These are phyloP conservation scores for Pangasius larnaudii DNA, from an alignment of 2,797 vertebrate genomes.

Conservation along the genomic window DNA sequence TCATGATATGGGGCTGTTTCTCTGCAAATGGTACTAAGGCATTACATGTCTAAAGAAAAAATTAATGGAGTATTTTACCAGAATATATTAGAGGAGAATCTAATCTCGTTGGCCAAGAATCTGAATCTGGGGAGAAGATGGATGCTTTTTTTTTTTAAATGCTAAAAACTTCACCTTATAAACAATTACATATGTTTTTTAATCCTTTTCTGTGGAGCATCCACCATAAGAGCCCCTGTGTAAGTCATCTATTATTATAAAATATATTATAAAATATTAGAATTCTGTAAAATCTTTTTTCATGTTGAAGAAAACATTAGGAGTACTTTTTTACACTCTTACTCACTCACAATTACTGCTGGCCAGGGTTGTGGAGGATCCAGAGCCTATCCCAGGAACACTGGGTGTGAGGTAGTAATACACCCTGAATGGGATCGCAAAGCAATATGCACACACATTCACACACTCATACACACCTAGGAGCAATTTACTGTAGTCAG, in stretches of 20 bases:
- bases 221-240: too few species aligned
- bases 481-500: not conserved
- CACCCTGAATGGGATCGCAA: not conserved
- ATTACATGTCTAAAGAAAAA: too few species aligned
- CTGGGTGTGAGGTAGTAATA: not conserved
- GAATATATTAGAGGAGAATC: not conserved
- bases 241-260: too few species aligned
- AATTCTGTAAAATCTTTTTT: conserved; percentile 12
- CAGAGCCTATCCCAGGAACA: not conserved
- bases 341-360: not conserved
- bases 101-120: not conserved
- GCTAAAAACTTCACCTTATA: too few species aligned
- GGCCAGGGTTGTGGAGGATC: not conserved
- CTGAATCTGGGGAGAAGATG: not conserved
- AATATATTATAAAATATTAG: too few species aligned
- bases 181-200: too few species aligned
- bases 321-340: not conserved
- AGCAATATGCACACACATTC: not conserved
- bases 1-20: too few species aligned
- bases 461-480: not conserved
- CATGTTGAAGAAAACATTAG: conserved; percentile 19
- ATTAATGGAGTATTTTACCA: not conserved
- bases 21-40: too few species aligned
- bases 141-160: not conserved
- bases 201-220: too few species aligned